Percentiles rank a stretch among this genome's conserved stretches.
Conservation (phyloP, 2,888 invertebrate genomes). For the Sarcophaga rosellei region DNA sequence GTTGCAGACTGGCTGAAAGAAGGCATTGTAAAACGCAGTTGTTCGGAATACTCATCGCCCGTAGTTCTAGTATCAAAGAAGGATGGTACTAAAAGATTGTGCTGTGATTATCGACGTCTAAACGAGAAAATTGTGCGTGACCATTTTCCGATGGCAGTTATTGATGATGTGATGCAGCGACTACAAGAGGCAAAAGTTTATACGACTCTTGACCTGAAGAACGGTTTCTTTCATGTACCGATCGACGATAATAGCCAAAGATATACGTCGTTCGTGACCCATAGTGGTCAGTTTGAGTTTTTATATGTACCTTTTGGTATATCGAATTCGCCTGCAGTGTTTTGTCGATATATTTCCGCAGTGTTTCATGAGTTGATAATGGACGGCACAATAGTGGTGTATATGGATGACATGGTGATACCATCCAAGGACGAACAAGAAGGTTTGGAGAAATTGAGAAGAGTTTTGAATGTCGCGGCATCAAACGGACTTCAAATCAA, state of each 20-base stretch:
- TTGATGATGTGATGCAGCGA: conserved; percentile 3
- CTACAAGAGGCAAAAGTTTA: conserved; percentile 8
- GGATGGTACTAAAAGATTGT: conserved; percentile 14
- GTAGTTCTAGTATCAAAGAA: conserved; percentile 40
- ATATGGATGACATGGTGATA: conserved; percentile 20
- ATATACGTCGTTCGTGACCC: not conserved
- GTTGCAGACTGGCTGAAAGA: conserved; percentile 38
- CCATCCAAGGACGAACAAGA: not conserved
- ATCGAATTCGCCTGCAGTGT: not conserved
- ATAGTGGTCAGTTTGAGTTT: conserved; percentile 2
- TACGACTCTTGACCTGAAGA: not conserved
- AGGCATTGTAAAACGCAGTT: conserved; percentile 10
- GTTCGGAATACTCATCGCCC: conserved; percentile 30
- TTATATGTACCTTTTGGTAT: conserved; percentile 8
- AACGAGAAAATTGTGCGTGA: conserved; percentile 5
- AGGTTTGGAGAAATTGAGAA: not conserved
- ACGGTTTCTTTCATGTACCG: conserved; percentile 13
- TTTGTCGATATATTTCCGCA: not conserved
- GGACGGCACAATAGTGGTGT: not conserved
- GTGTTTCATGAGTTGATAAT: not conserved
- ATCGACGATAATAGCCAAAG: not conserved
- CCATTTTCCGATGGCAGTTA: not conserved
- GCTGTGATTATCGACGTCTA: not conserved
- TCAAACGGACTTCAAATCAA: not conserved
- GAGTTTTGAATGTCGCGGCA: not conserved